Percentiles rank a stretch among this genome's conserved stretches.
Evolutionary conservation across 1,140 invertebrate genomes (phyloP).

Genomic region (Pollicipes pollicipes): DNA sequence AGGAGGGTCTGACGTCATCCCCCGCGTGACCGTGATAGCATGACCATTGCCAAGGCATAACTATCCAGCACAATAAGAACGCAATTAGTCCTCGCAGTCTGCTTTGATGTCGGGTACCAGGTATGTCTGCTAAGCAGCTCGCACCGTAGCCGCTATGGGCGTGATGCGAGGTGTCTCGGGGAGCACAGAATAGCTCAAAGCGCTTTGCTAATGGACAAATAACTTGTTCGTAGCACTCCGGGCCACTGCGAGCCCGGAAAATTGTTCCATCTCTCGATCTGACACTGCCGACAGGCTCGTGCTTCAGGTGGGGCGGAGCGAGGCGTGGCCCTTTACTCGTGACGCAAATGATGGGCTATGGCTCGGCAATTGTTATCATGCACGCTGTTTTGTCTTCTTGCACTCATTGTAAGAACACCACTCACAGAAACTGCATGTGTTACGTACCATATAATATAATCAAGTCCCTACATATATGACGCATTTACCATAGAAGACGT

Average conservation of each 20-base stretch:
- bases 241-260: background rate
- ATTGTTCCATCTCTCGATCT: background rate
- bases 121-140: background rate
- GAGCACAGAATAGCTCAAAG: background rate
- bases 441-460: no score
- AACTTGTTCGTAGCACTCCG: background rate
- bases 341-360: background rate
- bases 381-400: no score
- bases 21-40: no score
- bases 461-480: no score
- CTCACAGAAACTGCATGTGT: no score
- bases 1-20: no score
- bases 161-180: background rate
- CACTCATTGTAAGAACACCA: no score
- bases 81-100: background rate
- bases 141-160: background rate
- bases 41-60: no score
- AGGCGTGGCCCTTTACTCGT: background rate
- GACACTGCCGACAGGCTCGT: background rate
- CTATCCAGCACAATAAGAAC: no score
- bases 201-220: background rate
- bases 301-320: background rate
- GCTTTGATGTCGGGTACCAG: background rate
- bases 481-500: no score
- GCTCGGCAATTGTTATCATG: background rate